These are phyloP conservation scores for Sarcophaga bullata DNA, from an alignment of 1,140 invertebrate species.

Conservation along the genomic window DNA sequence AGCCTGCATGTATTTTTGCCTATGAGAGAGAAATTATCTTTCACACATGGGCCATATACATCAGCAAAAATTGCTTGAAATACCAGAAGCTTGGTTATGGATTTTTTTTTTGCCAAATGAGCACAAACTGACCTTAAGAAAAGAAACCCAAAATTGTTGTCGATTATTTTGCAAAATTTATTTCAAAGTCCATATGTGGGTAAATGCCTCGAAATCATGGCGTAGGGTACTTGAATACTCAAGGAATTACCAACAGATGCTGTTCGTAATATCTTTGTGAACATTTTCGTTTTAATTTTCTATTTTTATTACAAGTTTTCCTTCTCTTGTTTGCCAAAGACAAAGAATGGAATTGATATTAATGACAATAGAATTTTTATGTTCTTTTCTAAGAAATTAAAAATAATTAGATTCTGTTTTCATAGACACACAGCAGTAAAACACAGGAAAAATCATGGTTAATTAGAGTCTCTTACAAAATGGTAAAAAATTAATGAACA, in stretches of 20 bases:
- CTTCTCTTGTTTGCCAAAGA: background rate
- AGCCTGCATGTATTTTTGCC: too few species aligned
- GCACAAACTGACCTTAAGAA: too few species aligned
- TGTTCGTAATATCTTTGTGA: background rate
- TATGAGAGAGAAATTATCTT: too few species aligned
- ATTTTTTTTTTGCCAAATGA: too few species aligned
- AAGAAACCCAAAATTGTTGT: too few species aligned
- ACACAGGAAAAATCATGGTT: background rate
- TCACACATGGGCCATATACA: too few species aligned
- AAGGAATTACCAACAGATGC: background rate
- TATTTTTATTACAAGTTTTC: background rate
- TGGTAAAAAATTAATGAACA: background rate
- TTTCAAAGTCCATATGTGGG: too few species aligned
- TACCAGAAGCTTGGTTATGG: too few species aligned
- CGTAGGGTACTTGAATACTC: background rate
- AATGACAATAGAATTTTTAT: slow-evolving; percentile 7
- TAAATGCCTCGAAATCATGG: too few species aligned
- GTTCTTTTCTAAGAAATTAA: slow-evolving; percentile 7
- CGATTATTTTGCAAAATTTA: too few species aligned
- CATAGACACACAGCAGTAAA: background rate
- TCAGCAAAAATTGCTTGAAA: too few species aligned
- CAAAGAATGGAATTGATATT: background rate
- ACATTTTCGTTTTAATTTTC: background rate
- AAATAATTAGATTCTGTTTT: slow-evolving; percentile 12
- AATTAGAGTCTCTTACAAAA: background rate